Conservation (phyloP, 37 sponge, comb jelly and placozoan genomes). For the Theonella swinhoei region DNA sequence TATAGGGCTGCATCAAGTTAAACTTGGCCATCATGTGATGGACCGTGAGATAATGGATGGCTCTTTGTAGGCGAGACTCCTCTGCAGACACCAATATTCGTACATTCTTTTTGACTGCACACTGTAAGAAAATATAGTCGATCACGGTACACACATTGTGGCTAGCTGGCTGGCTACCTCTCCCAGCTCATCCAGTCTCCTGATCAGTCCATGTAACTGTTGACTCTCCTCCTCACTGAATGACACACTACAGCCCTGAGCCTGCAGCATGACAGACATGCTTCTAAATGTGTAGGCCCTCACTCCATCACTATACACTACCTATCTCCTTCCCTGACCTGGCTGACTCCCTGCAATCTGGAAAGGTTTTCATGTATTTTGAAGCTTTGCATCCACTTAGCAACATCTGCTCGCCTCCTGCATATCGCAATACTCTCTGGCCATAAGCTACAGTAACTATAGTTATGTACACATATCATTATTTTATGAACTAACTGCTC, state of each 20-base stretch:
- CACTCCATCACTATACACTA: no score
- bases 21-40: conserved; percentile 72
- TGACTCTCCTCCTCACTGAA: conserved; percentile 33
- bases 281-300: no score
- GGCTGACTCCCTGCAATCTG: neutral
- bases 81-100: conserved; percentile 91
- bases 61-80: conserved; percentile 89
- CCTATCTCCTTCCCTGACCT: neutral
- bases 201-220: conserved; percentile 19
- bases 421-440: neutral
- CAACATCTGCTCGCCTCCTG: neutral
- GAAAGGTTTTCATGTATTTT: neutral
- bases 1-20: conserved; percentile 56
- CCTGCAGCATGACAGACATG: no score
- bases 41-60: conserved; percentile 82
- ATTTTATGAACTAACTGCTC: neutral
- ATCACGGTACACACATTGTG: no score
- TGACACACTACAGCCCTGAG: conserved; percentile 6
- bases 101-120: conserved; percentile 44
- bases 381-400: neutral
- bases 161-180: no score
- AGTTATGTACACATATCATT: no score
- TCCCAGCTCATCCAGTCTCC: conserved; percentile 36
- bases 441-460: no score
- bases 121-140: no score